phyloP scores from a whole-genome alignment of 2,113 vertebrate species.

The Neolamprologus falcicula region DNA sequence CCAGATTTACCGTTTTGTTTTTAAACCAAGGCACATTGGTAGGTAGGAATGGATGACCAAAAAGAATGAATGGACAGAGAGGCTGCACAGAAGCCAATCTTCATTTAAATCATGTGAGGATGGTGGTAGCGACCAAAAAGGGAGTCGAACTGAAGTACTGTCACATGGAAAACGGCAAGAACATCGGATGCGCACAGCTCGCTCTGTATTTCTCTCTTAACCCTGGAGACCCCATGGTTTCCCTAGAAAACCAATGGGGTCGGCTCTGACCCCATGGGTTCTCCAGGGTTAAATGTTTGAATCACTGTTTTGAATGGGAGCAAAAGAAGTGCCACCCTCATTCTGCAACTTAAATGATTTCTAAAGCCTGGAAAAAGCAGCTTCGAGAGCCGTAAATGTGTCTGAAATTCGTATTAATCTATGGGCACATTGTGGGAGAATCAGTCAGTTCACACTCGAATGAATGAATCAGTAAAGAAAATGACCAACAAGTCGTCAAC shows the following conservation, averaged over 20 bases:
- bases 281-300: not conserved
- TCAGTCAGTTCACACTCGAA: slow-evolving; percentile 5
- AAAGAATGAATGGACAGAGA: slow-evolving; percentile 8
- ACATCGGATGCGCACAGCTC: not conserved
- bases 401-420: slow-evolving; percentile 1
- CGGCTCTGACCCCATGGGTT: no score
- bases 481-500: slow-evolving; percentile 78
- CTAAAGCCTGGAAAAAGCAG: not conserved
- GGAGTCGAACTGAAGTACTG: not conserved
- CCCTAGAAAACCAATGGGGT: no score
- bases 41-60: slow-evolving; percentile 59
- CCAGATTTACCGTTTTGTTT: slow-evolving; percentile 48
- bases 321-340: not conserved
- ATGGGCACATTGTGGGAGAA: not conserved
- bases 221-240: no score
- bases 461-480: slow-evolving; percentile 67
- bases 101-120: slow-evolving; percentile 26
- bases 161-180: not conserved
- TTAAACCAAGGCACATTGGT: slow-evolving; percentile 75
- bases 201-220: not conserved
- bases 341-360: not conserved
- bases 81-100: slow-evolving; percentile 49
- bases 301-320: not conserved
- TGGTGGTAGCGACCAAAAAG: not conserved
- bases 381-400: not conserved